A percentile compares a stretch with the other conserved stretches of the same genome.
These are phyloP conservation scores for Trachelus iudaicus DNA, from an alignment of 2,888 invertebrate species.

Conservation along the genomic window DNA sequence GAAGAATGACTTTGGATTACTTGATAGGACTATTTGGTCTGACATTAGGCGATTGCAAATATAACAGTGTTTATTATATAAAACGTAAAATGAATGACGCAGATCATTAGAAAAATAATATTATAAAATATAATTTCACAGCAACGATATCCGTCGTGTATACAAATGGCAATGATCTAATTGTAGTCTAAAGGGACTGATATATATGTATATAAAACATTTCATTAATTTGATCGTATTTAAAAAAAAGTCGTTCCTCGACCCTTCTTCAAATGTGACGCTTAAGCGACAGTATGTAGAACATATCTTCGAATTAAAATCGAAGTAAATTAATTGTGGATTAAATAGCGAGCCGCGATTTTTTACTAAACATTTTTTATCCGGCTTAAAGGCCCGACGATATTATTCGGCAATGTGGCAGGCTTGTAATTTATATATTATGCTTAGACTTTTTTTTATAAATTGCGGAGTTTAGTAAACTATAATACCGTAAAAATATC, in stretches of 20 bases:
- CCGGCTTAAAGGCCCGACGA: neutral
- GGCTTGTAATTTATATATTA: neutral
- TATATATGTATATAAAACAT: conserved; percentile 2
- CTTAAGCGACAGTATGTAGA: neutral
- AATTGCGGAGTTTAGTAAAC: neutral
- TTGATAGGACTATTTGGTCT: neutral
- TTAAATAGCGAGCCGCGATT: neutral
- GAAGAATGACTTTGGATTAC: neutral
- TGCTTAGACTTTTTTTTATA: neutral
- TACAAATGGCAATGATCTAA: neutral
- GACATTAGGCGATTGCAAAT: conserved; percentile 27
- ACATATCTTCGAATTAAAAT: neutral
- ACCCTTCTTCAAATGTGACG: neutral
- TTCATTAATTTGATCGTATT: neutral
- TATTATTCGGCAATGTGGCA: neutral
- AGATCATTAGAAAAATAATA: conserved; percentile 54
- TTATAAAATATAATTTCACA: conserved; percentile 45
- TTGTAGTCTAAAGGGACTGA: neutral
- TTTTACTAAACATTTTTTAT: neutral
- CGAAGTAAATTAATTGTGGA: neutral
- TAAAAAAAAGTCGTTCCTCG: neutral
- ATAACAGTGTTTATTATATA: conserved; percentile 48
- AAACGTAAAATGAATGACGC: conserved; percentile 44
- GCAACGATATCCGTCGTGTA: conserved; percentile 20
- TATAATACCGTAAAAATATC: neutral